Evolutionary conservation across 2,113 vertebrate genomes (phyloP).

Genomic region (Lagopus muta): DNA sequence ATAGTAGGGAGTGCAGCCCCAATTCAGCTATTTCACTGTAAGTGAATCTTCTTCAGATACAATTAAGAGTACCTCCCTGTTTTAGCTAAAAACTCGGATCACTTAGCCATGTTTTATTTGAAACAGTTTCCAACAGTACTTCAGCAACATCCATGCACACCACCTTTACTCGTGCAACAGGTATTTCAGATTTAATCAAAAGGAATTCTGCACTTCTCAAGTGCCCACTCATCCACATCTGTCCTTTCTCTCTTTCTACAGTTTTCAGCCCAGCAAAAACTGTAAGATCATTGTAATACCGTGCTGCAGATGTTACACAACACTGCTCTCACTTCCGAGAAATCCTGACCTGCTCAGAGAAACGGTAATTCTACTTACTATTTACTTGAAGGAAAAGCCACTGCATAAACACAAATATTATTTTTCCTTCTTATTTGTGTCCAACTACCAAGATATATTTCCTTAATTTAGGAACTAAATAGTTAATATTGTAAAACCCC

Average conservation of each 20-base stretch:
- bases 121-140: background rate
- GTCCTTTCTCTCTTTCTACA: background rate
- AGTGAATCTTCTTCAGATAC: background rate
- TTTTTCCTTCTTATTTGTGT: background rate
- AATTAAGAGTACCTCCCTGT: background rate
- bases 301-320: background rate
- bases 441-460: background rate
- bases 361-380: slow-evolving; percentile 14
- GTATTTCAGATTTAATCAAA: background rate
- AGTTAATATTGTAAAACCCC: accelerated
- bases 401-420: background rate
- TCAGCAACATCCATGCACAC: background rate
- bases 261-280: background rate
- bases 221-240: background rate
- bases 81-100: background rate
- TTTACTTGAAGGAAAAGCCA: background rate
- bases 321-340: background rate
- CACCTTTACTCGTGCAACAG: background rate
- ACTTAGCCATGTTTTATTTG: background rate
- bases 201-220: background rate
- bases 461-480: background rate
- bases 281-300: background rate
- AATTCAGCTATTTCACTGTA: background rate
- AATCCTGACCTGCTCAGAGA: background rate
- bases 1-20: background rate